phyloP scores from a whole-genome alignment of 2,888 invertebrate species.

The Cancer borealis region DNA sequence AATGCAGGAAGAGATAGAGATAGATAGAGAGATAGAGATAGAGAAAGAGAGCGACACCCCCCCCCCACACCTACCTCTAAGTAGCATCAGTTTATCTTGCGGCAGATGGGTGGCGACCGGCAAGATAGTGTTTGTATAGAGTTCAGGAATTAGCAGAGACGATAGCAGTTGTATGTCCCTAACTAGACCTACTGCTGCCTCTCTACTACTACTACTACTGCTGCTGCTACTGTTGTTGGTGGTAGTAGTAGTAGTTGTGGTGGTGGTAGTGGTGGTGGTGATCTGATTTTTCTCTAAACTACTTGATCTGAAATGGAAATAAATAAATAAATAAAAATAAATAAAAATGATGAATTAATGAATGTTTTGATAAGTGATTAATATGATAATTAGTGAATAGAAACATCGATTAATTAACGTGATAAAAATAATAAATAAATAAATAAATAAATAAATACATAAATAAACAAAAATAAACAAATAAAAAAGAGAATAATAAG shows the following conservation, averaged over 20 bases:
- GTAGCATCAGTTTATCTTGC: constrained; percentile 54
- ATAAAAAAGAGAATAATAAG: not conserved
- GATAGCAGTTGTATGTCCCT: constrained; percentile 56
- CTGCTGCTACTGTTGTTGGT: not conserved
- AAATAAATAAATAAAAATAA: not conserved
- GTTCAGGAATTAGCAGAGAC: constrained; percentile 43
- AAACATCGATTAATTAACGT: too few species aligned
- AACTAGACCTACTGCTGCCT: constrained; percentile 62
- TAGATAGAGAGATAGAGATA: too few species aligned
- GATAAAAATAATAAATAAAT: too few species aligned
- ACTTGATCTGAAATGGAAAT: not conserved
- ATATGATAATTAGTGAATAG: too few species aligned
- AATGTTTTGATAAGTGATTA: too few species aligned
- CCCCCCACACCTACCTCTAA: constrained; percentile 46
- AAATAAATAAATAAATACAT: not conserved
- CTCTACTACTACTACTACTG: constrained; percentile 24
- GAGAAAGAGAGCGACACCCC: not conserved
- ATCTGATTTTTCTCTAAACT: not conserved
- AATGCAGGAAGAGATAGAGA: too few species aligned
- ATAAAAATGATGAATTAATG: too few species aligned
- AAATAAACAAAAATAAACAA: too few species aligned
- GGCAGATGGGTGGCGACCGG: constrained; percentile 55
- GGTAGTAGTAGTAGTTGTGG: not conserved
- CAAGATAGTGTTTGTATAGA: constrained; percentile 48
- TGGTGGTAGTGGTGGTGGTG: not conserved